Evolutionary conservation across 2,113 vertebrate genomes (phyloP).

Genomic region (Callaeas wilsoni): DNA sequence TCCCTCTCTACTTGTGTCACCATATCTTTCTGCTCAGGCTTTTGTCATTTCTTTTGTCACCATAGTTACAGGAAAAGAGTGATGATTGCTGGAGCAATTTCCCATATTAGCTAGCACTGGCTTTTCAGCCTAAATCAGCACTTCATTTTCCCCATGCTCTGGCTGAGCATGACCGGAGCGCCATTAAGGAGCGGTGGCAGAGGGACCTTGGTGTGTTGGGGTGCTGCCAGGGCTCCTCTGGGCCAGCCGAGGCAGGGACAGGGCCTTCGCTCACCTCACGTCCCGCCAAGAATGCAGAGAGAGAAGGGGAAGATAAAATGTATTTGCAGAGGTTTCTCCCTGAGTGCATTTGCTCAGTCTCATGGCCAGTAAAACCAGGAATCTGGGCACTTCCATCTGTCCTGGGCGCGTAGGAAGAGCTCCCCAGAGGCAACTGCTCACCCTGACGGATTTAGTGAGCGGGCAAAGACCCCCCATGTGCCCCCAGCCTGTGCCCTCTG

Average conservation of each 20-base stretch:
- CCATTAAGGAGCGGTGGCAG: neutral
- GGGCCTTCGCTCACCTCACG: neutral
- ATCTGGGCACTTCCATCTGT: neutral
- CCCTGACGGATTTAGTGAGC: rapidly evolving
- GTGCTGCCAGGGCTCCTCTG: neutral
- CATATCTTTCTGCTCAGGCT: neutral
- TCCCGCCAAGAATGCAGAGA: neutral
- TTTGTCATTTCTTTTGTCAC: slow-evolving; percentile 49
- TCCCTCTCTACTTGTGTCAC: neutral
- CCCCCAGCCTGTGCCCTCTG: neutral
- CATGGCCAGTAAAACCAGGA: neutral
- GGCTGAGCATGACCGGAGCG: neutral
- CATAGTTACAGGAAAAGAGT: slow-evolving; percentile 39
- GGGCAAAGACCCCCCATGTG: neutral
- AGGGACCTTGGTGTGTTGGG: rapidly evolving
- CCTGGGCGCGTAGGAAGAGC: neutral
- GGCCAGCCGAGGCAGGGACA: neutral
- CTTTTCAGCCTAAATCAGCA: slow-evolving; percentile 9
- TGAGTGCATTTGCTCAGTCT: neutral
- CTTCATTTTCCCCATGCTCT: neutral
- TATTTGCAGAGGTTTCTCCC: neutral
- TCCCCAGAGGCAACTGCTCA: rapidly evolving
- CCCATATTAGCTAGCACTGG: neutral
- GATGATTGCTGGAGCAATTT: slow-evolving; percentile 54
- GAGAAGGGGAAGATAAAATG: neutral